A percentile compares a stretch with the other conserved stretches of the same genome.
phyloP scores from a whole-genome alignment of 2,113 vertebrate species.

The Saccopteryx bilineata region DNA sequence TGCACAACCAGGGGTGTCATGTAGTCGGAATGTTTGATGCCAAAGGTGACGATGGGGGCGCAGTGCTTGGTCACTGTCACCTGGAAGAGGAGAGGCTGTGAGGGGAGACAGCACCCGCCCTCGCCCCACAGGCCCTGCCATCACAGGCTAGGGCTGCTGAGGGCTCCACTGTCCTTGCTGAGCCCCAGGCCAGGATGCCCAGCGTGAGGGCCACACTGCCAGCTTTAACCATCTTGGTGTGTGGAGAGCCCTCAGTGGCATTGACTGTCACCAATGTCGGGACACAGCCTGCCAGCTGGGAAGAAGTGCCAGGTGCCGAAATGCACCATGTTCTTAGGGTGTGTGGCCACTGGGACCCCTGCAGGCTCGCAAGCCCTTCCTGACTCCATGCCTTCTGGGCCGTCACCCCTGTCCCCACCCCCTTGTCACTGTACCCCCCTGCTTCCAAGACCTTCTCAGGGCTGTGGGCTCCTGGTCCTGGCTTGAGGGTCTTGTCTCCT shows the following conservation, averaged over 20 bases:
- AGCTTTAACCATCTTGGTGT: too few species aligned
- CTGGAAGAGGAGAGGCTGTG: slow-evolving; percentile 20
- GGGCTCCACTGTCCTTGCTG: background rate
- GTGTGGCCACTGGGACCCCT: accelerated
- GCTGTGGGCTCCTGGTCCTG: slow-evolving; percentile 85
- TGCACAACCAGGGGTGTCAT: slow-evolving; percentile 82
- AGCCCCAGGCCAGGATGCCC: background rate
- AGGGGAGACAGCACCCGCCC: background rate
- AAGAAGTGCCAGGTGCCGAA: background rate
- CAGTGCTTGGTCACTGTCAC: slow-evolving; percentile 66
- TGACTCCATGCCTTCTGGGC: background rate
- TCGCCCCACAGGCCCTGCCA: background rate
- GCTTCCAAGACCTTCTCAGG: slow-evolving; percentile 82
- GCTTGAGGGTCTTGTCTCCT: slow-evolving; percentile 79
- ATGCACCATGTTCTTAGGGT: background rate
- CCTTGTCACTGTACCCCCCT: background rate
- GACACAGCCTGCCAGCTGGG: too few species aligned
- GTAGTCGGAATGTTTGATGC: slow-evolving; percentile 85
- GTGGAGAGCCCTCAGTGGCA: too few species aligned
- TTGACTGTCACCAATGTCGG: background rate
- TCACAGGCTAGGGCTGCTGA: background rate
- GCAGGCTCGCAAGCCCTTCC: background rate
- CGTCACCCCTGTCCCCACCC: background rate
- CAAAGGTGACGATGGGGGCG: slow-evolving; percentile 78
- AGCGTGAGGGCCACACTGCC: background rate